phyloP scores from a whole-genome alignment of 2,888 invertebrate species.

The Agonopterix subpropinquella region DNA sequence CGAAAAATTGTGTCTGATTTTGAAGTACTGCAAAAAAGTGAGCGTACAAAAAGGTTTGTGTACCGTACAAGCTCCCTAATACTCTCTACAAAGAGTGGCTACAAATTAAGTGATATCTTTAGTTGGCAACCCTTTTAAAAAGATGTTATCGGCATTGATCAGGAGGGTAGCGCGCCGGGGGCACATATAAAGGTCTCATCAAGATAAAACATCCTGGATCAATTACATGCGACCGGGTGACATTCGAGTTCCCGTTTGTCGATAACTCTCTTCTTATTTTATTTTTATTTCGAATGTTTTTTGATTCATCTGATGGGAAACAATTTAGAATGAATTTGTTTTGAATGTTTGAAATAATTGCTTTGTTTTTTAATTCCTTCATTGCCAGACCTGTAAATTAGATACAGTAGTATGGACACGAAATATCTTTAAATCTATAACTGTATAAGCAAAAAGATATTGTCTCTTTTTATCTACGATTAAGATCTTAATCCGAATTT shows the following conservation, averaged over 20 bases:
- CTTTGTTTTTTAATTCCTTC: background rate
- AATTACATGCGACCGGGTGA: slow-evolving; percentile 68
- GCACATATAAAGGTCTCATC: slow-evolving; percentile 68
- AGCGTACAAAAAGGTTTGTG: slow-evolving; percentile 37
- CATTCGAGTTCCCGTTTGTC: slow-evolving; percentile 59
- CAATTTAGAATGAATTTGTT: background rate
- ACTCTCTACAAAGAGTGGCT: slow-evolving; percentile 66
- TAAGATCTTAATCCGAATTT: slow-evolving; percentile 29
- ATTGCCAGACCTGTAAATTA: too few relatives aligned
- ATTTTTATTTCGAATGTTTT: slow-evolving; percentile 31
- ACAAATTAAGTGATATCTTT: slow-evolving; percentile 75
- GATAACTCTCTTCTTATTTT: slow-evolving; percentile 42
- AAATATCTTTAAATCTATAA: background rate
- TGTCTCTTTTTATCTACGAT: background rate
- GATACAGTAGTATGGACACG: too few relatives aligned
- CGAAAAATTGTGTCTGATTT: slow-evolving; percentile 34
- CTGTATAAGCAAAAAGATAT: background rate
- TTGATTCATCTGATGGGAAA: background rate
- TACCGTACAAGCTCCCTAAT: slow-evolving; percentile 48
- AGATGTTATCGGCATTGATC: slow-evolving; percentile 65
- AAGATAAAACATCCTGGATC: slow-evolving; percentile 73
- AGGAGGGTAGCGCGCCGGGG: slow-evolving; percentile 60
- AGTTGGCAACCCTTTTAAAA: slow-evolving; percentile 72
- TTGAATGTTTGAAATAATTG: background rate
- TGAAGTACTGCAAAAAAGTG: slow-evolving; percentile 39